phyloP scores from a whole-genome alignment of 2,888 invertebrate species.

The Trachelus tabidus region DNA sequence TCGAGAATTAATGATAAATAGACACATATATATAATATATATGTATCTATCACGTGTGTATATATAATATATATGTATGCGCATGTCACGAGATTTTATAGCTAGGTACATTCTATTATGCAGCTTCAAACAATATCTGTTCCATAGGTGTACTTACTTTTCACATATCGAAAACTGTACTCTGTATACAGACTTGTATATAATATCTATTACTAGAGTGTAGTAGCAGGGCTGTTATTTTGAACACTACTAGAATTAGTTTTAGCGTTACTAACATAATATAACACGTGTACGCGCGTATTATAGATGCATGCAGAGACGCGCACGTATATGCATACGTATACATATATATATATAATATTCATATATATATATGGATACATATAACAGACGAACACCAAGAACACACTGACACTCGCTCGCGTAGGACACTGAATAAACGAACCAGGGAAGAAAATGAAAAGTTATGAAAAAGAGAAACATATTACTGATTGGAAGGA shows the following conservation, averaged over 20 bases:
- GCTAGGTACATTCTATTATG: background rate
- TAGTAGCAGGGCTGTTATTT: conserved; percentile 46
- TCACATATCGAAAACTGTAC: conserved; percentile 45
- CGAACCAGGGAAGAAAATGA: background rate
- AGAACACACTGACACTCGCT: background rate
- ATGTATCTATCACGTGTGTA: background rate
- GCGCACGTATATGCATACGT: background rate
- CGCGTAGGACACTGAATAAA: background rate
- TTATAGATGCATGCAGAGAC: background rate
- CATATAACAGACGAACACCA: background rate
- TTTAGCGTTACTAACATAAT: conserved; percentile 24
- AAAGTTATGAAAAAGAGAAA: background rate
- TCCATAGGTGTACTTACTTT: conserved; percentile 54
- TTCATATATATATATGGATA: conserved; percentile 13
- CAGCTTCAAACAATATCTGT: conserved; percentile 31
- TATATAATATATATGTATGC: conserved; percentile 2
- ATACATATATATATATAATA: background rate
- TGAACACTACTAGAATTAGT: conserved; percentile 36
- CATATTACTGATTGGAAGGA: background rate
- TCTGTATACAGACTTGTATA: conserved; percentile 18
- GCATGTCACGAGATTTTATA: conserved; percentile 20
- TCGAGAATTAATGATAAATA: background rate
- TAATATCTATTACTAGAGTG: conserved; percentile 35
- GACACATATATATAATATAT: conserved; percentile 3
- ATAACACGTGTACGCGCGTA: background rate